A percentile compares a stretch with the other conserved stretches of the same genome.
Evolutionary conservation across 2,797 vertebrate genomes (phyloP).

Genomic region (Philypnodon macrostomus): DNA sequence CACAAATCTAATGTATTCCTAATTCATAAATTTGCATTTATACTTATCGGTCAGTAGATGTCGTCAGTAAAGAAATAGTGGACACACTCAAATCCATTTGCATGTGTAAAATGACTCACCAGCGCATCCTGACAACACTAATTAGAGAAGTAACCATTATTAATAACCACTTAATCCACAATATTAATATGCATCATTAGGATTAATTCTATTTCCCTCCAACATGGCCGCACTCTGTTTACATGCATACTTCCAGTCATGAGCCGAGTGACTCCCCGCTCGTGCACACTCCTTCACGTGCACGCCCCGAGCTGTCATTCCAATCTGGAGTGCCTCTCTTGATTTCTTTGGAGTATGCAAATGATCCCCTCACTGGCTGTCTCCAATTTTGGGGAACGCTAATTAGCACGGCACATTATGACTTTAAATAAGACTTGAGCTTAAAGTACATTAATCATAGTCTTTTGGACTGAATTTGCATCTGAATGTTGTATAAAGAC

Average conservation of each 20-base stretch:
- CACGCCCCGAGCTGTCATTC: conserved; percentile 12
- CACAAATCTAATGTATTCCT: too few relatives aligned
- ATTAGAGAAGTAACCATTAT: conserved; percentile 72
- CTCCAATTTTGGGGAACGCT: conserved; percentile 11
- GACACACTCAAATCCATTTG: conserved; percentile 42
- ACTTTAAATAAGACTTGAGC: conserved; percentile 9
- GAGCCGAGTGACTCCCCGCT: conserved; percentile 9
- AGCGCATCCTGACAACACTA: conserved; percentile 63
- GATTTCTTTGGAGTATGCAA: conserved; percentile 33
- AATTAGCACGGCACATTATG: conserved; percentile 23
- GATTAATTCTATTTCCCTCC: conserved; percentile 62
- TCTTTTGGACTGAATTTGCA: conserved; percentile 5
- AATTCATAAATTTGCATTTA: too few relatives aligned
- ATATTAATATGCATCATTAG: conserved; percentile 74
- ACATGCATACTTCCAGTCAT: conserved; percentile 59
- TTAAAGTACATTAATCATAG: conserved; percentile 2
- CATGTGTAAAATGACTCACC: conserved; percentile 54
- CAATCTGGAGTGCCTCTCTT: conserved; percentile 23
- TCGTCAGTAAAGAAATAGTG: too few relatives aligned
- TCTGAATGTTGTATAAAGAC: background rate
- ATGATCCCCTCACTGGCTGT: conserved; percentile 19
- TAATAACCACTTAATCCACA: conserved; percentile 70
- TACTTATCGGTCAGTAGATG: too few relatives aligned
- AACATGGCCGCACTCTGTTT: conserved; percentile 35
- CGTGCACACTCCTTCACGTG: background rate